Evolutionary conservation across 2,797 vertebrate genomes (phyloP), one percentile per base, ranked within the genome.

Genomic region (Knipowitschia caucasica): DNA sequence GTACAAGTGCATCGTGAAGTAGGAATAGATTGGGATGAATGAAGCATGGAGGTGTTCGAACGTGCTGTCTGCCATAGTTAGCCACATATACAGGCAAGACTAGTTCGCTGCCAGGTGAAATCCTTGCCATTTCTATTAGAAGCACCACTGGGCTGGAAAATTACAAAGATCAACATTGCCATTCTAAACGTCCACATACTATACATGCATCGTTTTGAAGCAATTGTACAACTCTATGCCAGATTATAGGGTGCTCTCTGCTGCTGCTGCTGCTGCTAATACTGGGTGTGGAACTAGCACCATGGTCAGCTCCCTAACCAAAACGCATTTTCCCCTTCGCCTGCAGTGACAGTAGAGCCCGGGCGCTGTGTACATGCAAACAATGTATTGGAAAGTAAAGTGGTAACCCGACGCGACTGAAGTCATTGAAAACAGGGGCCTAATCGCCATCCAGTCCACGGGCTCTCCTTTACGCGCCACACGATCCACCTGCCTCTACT

Each of bases 241-340:
- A n/a, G n/a, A n/a, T n/a, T n/a, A n/a, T n/a, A n/a, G n/a, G n/a
- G n/a, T n/a, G n/a, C n/a, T n/a, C 27, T 30, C 27, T 30, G 27
- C 27, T 30, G n/a, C n/a, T 4, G 27, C 27, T 30, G 27, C 27
- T 30, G 27, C 10, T 5, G 2, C 10, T 2, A 6, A 30, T 3
- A 7, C 1, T 6, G 21, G 4, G 5, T 2, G 3, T 18, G 8
- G 31, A 9, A 7, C 33, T 75, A 86, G 84, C 69, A 86, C 81
- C 85, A 75, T 40, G 85, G 85, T 31, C 80, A 86, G 85, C 69
- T 52, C 45, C 24, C 27, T 8, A 4, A 20, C 25, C 15, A n/a
- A 21, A 25, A 5, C 6, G 20, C 0, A 11, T 12, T 14, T 2
- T 4, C 40, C 26, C 14, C 3, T 11, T 21, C 2, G 12, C 55